Base-by-base conservation (phyloP, 2,113 vertebrate genomes). In the Phalacrocorax carbo region DNA sequence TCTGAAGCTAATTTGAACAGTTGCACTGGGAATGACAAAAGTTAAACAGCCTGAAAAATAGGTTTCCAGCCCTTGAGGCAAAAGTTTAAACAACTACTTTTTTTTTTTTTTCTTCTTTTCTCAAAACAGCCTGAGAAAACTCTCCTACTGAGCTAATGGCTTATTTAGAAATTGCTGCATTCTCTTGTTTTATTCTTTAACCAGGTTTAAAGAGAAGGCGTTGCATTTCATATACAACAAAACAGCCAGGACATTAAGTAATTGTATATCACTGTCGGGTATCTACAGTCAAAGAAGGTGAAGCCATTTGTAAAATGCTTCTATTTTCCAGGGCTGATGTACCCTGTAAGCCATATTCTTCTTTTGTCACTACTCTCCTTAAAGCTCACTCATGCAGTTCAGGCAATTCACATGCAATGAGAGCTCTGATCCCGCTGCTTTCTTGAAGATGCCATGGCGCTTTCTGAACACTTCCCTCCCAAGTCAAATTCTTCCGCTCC, bases 1-100 rank as follows among this genome's bases (percentile, higher is more conserved):
- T 91, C 93, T 97, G 94, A 85, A 96, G 77, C 81, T 97, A 95
- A 98, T 97, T 97, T 96, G 92, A 96, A 82, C 83, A 96, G 93
- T 96, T 82, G 73, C 73, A 91, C 49, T 9, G 54, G 90, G 96
- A 97, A 91, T 89, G 91, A 96, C 97, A 96, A 86, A 97, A 95
- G 93, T 90, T 79, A 95, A 97, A 94, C 82, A 96, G 91, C 86
- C 79, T 95, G 94, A 96, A 97, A 97, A 97, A 97, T 93, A 88
- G 84, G 82, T 90, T 97, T 96, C 81, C 85, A 97, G 20, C 69
- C 86, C 95, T 92, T 23, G 46, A 96, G 94, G 96, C 94, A 90
- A 58, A 96, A 96, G 23, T 93, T 76, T 66, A 85, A 94, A 64
- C 84, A 62, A 69, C 23, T 58, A 48, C 40, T 30, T 55, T 64